A percentile compares a stretch with the other conserved stretches of the same genome.
Evolutionary conservation across 2,113 vertebrate genomes (phyloP).

Genomic region (Geothlypis trichas): DNA sequence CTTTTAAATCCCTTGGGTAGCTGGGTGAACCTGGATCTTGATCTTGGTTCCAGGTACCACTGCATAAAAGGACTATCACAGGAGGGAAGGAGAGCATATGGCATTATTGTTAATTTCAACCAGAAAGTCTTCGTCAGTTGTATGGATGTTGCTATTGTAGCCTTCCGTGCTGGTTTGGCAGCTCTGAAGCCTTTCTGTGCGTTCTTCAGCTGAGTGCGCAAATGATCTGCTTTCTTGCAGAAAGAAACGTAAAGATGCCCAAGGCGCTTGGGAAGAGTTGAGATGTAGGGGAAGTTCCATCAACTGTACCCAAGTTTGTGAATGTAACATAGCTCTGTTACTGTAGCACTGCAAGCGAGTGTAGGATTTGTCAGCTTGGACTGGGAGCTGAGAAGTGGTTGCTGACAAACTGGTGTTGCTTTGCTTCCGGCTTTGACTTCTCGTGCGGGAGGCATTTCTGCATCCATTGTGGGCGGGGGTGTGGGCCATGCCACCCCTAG

Average conservation of each 20-base stretch:
- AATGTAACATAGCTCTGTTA: too few species aligned
- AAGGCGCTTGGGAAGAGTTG: background rate
- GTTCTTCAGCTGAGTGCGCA: background rate
- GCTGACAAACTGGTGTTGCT: background rate
- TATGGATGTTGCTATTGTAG: background rate
- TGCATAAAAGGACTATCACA: fast-evolving
- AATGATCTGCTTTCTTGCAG: background rate
- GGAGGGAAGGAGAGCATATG: fast-evolving
- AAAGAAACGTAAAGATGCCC: background rate
- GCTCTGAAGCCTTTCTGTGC: fast-evolving
- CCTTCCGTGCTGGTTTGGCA: background rate
- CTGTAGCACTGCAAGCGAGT: fast-evolving
- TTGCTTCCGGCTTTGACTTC: background rate
- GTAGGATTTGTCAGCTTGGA: fast-evolving
- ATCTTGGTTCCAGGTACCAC: background rate
- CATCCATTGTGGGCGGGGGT: background rate
- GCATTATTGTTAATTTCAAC: background rate
- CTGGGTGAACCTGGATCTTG: background rate
- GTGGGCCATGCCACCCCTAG: background rate
- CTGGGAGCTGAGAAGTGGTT: background rate
- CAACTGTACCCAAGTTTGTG: fast-evolving
- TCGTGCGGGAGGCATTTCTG: fast-evolving
- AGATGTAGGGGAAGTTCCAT: background rate
- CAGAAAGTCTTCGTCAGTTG: background rate
- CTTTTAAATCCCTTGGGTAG: background rate